Conservation (phyloP, 2,113 vertebrate genomes). For the Halichoerus grypus region DNA sequence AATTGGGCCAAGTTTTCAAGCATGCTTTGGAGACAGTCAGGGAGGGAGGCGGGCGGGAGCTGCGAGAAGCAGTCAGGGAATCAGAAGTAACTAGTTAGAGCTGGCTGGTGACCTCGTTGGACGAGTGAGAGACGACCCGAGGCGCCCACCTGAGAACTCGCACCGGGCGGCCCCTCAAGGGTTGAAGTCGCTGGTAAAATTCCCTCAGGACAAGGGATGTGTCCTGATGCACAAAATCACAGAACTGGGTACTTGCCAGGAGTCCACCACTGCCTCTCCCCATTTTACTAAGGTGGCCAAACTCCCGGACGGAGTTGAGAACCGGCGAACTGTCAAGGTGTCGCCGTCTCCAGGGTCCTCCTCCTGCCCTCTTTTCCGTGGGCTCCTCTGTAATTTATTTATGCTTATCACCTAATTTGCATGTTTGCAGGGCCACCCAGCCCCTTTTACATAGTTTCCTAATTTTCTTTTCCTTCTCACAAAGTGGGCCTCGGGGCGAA, state of each 20-base stretch:
- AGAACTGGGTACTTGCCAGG: not conserved
- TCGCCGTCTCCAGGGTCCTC: not conserved
- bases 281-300: not conserved
- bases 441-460: not conserved
- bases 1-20: not conserved
- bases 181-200: not conserved
- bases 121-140: not conserved
- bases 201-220: not conserved
- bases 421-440: not conserved
- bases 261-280: not conserved
- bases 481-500: not conserved
- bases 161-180: rapidly evolving
- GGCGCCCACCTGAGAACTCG: not conserved
- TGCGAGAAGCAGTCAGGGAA: rapidly evolving
- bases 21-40: rapidly evolving
- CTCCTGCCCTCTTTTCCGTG: not conserved
- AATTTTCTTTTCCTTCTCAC: not conserved
- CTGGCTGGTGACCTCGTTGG: not conserved
- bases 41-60: rapidly evolving
- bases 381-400: not conserved
- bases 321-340: not conserved
- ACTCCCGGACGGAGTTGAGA: not conserved
- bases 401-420: not conserved
- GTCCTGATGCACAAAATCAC: no score
- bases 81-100: not conserved